Conservation (phyloP, 2,113 vertebrate genomes). For the Riparia riparia region DNA sequence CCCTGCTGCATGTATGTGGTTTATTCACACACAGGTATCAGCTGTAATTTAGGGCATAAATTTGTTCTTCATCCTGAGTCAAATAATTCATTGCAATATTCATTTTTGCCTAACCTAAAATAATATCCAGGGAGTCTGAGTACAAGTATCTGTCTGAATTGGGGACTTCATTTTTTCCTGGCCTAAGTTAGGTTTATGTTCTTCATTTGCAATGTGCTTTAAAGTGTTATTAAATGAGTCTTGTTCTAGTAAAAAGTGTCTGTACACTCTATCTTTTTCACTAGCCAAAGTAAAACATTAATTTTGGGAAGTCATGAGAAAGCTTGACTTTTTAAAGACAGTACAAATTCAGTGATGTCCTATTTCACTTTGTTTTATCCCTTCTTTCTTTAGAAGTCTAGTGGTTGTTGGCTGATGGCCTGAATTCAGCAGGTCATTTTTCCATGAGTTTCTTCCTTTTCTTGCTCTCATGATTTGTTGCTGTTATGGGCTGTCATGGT, state of each 20-base stretch:
- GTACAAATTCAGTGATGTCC: background rate
- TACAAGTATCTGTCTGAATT: background rate
- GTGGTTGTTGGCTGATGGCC: background rate
- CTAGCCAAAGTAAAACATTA: background rate
- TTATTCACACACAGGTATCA: background rate
- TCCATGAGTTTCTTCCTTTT: background rate
- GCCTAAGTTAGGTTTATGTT: background rate
- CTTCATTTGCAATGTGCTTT: background rate
- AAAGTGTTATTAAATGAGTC: background rate
- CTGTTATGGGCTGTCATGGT: background rate
- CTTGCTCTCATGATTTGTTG: background rate
- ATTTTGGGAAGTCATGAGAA: background rate
- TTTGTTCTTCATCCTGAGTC: background rate
- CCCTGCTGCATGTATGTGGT: accelerated
- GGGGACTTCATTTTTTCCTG: background rate
- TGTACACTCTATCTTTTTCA: background rate
- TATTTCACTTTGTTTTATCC: background rate
- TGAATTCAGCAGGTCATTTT: background rate
- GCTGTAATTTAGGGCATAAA: background rate
- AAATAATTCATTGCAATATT: background rate
- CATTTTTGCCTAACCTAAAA: background rate
- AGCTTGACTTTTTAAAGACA: background rate
- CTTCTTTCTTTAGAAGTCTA: background rate
- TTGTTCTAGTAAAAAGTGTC: background rate
- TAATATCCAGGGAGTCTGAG: background rate